Evolutionary conservation across 2,797 vertebrate genomes (phyloP), one percentile per base, ranked within the genome.

Genomic region (Xerus rutilus): DNA sequence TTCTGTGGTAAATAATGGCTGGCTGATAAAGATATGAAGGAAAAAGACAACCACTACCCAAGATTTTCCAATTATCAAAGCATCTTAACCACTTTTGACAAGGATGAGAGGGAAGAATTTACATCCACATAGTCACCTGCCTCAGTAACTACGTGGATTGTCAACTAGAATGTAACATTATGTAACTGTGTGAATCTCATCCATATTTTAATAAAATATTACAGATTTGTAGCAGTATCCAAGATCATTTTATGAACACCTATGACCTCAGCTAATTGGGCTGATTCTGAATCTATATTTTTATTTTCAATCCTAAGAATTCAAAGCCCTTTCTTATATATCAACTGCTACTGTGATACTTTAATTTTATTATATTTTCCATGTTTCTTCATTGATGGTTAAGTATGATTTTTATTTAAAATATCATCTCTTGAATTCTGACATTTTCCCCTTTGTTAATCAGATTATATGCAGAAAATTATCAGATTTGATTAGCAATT

Each of bases 71-170:
- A 18, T 81, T 72, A 72, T 79, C 65, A 39, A 78, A 74, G 5
- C 30, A 78, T 88, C 69, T 70, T 67, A 84, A 67, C 54, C 10
- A 47, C 3, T 96, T 86, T 11, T n/a, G 35, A 79, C 2, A 45
- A 17, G 14, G 9, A 69, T 49, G 49, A 64, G 11, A 30, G 43
- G 17, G 74, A 11, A 76, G 3, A 39, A 15, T 8, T 87, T 83
- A 47, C 9, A 49, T 72, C 70, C 82, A 82, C 3, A 30, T 5
- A 13, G 3, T 43, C 76, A 70, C 30, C 70, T 79, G 45, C 82
- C 74, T 84, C 54, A 93, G 62, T 65, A 81, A 81, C 47, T 90
- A 20, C 9, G 57, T 82, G 21, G 47, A 78, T 94, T 91, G 32
- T 54, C 59, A n/a, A 65, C 54, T 67, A 21, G 10, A 69, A 43